Evolutionary conservation across 1,140 invertebrate species (phyloP).

Genomic region (Trichoplusia ni): DNA sequence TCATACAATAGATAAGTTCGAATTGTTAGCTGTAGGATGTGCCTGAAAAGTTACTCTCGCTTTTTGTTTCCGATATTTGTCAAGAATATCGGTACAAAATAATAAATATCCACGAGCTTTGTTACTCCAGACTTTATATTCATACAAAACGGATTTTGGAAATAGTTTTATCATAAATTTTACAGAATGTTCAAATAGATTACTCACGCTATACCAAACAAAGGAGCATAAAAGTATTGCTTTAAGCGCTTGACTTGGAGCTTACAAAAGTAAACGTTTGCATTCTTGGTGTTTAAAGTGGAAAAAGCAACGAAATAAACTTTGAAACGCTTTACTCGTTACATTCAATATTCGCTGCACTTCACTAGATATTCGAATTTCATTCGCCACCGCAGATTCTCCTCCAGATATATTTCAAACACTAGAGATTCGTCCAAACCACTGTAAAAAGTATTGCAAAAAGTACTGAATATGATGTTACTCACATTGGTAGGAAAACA

Average conservation of each 20-base stretch:
- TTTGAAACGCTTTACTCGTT: conserved; percentile 9
- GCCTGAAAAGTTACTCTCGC: too few species aligned
- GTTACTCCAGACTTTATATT: too few species aligned
- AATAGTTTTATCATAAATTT: too few species aligned
- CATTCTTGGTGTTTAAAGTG: conserved; percentile 1
- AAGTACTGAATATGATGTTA: conserved; percentile 23
- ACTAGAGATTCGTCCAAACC: conserved; percentile 30
- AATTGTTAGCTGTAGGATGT: too few species aligned
- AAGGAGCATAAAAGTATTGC: background rate
- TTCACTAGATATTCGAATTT: conserved; percentile 24
- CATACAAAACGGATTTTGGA: too few species aligned
- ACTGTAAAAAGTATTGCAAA: conserved; percentile 33
- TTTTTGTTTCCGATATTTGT: too few species aligned
- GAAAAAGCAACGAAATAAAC: conserved; percentile 10
- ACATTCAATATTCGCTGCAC: conserved; percentile 21
- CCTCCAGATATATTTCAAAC: conserved; percentile 33
- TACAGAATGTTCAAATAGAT: too few species aligned
- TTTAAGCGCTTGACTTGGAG: background rate
- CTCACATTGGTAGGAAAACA: background rate
- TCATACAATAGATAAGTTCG: too few species aligned
- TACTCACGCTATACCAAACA: background rate
- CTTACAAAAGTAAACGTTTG: conserved; percentile 4
- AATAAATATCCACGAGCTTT: too few species aligned
- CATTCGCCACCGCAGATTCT: conserved; percentile 26
- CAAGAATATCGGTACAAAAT: too few species aligned